Evolutionary conservation across 2,797 vertebrate genomes (phyloP).

Genomic region (Phyllotis vaccarum): DNA sequence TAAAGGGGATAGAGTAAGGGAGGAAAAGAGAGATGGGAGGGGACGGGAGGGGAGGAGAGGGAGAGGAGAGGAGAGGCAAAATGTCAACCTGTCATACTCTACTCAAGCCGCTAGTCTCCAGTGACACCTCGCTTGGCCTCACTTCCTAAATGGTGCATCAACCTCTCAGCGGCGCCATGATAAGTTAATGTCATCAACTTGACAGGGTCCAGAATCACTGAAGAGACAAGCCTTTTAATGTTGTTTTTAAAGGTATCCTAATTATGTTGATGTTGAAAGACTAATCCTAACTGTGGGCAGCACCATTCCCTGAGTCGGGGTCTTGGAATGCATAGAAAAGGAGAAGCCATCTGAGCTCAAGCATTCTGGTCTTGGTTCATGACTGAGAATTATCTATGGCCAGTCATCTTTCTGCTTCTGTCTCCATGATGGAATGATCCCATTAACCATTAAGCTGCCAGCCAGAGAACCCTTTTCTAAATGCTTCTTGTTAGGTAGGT

Average conservation of each 20-base stretch:
- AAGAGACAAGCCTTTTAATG: neutral
- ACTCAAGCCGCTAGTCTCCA: neutral
- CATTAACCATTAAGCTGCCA: neutral
- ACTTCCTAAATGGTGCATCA: neutral
- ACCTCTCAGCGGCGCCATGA: neutral
- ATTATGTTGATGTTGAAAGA: neutral
- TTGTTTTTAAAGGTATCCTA: neutral
- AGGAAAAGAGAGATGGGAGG: too few species aligned
- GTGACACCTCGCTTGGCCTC: too few species aligned
- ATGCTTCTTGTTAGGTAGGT: neutral
- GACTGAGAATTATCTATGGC: neutral
- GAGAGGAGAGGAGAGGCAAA: too few species aligned
- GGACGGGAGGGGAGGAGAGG: too few species aligned
- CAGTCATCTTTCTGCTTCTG: too few species aligned
- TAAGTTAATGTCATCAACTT: neutral
- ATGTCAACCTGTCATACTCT: neutral
- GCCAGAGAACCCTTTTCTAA: too few species aligned
- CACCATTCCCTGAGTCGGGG: neutral
- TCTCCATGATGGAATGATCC: neutral
- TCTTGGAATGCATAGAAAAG: neutral
- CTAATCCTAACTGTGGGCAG: too few species aligned
- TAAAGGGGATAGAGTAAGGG: accelerated
- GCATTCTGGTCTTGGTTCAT: neutral
- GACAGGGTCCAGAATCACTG: neutral
- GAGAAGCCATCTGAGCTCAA: neutral